phyloP scores from a whole-genome alignment of 2,113 vertebrate species.

The Anser cygnoides region DNA sequence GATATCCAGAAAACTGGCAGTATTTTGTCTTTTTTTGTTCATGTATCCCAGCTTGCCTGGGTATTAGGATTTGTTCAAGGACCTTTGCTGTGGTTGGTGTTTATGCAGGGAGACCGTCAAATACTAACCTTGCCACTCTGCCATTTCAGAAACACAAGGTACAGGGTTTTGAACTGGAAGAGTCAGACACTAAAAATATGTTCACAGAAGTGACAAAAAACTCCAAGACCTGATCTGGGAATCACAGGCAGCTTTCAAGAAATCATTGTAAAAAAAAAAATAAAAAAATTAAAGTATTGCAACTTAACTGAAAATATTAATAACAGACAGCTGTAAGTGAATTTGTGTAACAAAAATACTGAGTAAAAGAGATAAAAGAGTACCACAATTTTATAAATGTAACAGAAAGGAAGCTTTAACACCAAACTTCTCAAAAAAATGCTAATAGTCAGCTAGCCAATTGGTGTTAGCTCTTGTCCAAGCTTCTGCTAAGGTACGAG shows the following conservation, averaged over 20 bases:
- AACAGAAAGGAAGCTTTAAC: background rate
- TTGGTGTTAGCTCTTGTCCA: background rate
- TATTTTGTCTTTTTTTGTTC: background rate
- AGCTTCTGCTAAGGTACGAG: background rate
- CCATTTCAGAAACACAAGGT: background rate
- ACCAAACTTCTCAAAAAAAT: background rate
- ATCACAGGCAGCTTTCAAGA: background rate
- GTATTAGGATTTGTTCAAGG: background rate
- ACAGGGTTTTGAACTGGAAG: background rate
- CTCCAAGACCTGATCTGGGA: background rate
- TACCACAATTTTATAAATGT: background rate
- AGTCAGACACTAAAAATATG: background rate
- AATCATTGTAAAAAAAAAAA: background rate
- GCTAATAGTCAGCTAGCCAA: background rate
- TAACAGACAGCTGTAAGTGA: background rate
- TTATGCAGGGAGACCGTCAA: background rate
- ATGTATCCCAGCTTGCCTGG: background rate
- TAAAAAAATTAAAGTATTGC: background rate
- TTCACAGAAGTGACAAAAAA: background rate
- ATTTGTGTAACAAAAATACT: background rate
- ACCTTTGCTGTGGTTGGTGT: background rate
- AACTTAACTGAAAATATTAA: background rate
- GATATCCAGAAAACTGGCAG: background rate
- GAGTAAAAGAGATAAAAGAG: background rate
- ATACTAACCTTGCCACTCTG: background rate